Percentiles rank a stretch among this genome's conserved stretches.
Evolutionary conservation across 2,113 vertebrate species (phyloP).

Genomic region (Cavia porcellus): DNA sequence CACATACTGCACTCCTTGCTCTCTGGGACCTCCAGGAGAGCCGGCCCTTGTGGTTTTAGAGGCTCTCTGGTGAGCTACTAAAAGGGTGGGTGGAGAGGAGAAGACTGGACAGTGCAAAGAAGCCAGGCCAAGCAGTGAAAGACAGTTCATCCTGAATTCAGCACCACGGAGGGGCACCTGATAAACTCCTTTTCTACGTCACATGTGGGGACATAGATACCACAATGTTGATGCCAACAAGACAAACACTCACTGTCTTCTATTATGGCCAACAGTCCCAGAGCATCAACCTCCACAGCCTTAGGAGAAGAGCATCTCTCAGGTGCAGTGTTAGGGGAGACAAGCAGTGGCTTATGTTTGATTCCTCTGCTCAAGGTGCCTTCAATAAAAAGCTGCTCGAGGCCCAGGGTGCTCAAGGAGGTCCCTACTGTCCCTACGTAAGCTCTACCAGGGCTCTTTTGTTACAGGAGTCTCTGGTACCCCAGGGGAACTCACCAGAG

Average conservation of each 20-base stretch:
- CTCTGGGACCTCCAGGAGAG: too few species aligned
- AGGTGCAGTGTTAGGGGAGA: neutral
- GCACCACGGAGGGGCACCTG: neutral
- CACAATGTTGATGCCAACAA: neutral
- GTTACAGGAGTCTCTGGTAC: neutral
- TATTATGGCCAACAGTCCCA: neutral
- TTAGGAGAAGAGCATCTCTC: neutral
- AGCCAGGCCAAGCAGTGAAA: neutral
- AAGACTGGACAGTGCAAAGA: accelerated
- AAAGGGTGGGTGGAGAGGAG: neutral
- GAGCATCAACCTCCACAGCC: neutral
- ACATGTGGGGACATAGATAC: neutral
- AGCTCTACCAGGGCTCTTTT: neutral
- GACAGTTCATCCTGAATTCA: neutral
- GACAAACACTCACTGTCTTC: neutral
- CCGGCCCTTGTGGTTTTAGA: too few species aligned
- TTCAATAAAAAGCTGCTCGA: neutral
- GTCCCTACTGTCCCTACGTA: neutral
- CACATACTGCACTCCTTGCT: neutral
- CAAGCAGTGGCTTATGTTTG: neutral
- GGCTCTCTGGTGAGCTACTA: too few species aligned
- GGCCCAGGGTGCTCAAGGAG: neutral
- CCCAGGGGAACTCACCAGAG: neutral
- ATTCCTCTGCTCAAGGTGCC: neutral
- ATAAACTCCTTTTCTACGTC: neutral